Percentiles rank a stretch among this genome's conserved stretches.
Evolutionary conservation across 2,888 invertebrate species (phyloP).

Genomic region (Chymomyza caudatula): DNA sequence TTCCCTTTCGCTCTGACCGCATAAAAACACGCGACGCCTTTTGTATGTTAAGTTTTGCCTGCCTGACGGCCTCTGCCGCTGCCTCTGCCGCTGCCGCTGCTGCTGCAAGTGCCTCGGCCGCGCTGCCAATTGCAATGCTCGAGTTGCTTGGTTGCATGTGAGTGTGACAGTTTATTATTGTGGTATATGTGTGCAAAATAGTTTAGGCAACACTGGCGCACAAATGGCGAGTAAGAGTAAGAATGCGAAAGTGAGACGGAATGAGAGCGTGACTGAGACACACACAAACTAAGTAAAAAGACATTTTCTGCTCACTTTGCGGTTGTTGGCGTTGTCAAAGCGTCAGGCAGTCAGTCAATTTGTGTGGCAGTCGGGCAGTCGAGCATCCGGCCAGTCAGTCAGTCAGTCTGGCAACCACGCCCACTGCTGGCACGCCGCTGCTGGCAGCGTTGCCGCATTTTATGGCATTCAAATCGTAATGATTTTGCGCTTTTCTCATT

Average conservation of each 20-base stretch:
- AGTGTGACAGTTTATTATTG: conserved; percentile 33
- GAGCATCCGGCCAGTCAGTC: background rate
- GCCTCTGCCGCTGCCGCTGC: background rate
- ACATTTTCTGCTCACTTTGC: conserved; percentile 38
- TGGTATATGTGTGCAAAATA: background rate
- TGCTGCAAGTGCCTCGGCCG: background rate
- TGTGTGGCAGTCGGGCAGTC: background rate
- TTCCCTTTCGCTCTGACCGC: conserved; percentile 18
- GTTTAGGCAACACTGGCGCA: background rate
- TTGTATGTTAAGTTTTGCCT: conserved; percentile 21
- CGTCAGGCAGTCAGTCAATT: background rate
- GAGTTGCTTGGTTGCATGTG: conserved; percentile 1
- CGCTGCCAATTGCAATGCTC: conserved; percentile 9
- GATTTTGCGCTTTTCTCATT: conserved; percentile 50
- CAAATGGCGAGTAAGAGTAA: background rate
- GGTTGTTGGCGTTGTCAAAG: conserved; percentile 6
- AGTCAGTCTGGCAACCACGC: background rate
- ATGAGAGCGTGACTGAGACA: conserved; percentile 7
- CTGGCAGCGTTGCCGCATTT: conserved; percentile 25
- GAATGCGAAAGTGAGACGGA: conserved; percentile 13
- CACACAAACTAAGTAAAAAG: conserved; percentile 16
- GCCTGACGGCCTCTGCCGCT: background rate
- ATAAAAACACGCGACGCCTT: conserved; percentile 24
- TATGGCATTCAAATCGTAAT: conserved; percentile 56
- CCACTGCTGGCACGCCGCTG: background rate